Evolutionary conservation across 2,113 vertebrate genomes (phyloP), one percentile per base, ranked within the genome.

Genomic region (Zosterops hypoxanthus): DNA sequence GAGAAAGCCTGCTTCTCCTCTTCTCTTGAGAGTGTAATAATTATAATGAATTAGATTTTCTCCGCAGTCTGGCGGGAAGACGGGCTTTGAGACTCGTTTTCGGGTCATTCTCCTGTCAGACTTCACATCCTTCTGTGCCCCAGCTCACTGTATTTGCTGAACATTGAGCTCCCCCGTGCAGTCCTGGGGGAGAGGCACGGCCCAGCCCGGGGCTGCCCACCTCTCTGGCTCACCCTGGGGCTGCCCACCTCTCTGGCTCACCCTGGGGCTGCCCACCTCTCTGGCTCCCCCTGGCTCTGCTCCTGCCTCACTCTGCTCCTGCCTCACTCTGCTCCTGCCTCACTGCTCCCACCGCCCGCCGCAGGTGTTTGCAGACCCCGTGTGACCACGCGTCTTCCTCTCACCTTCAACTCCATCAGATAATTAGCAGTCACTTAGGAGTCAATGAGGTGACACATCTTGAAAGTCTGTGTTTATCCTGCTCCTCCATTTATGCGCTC

Each of bases 11-110:
- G 77, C 86, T 94, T 94, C 80, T 95, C 89, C 52, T 97, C 94
- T 88, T 76, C 95, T 86, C 78, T 93, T 95, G 41, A 47, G 92
- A 95, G 94, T 76, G 80, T 96, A 98, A 97, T 97, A 97, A 96
- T 97, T 94, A 75, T 97, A 97, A 98, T 97, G 96, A 98, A 95
- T 97, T 94, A 82, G 71, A 83, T 86, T 83, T 68, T 89, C 69
- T 88, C 90, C 93, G 66, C 82, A 95, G 84, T 39, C 90, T 85
- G 73, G 64, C 56, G 33, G 66, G 84, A 87, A 87, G 85, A 34
- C 0, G 2, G 16, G 29, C 25, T 68, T 49, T 25, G 56, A 84
- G 52, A 86, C 79, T 78, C 71, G 41, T 65, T 86, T 94, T 77
- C 61, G 70, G 64, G 53, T 73, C 52, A 25, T 66, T 93, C 80